These are phyloP conservation scores for Plebejus melissa DNA, from an alignment of 2,888 invertebrate genomes.

Conservation along the genomic window DNA sequence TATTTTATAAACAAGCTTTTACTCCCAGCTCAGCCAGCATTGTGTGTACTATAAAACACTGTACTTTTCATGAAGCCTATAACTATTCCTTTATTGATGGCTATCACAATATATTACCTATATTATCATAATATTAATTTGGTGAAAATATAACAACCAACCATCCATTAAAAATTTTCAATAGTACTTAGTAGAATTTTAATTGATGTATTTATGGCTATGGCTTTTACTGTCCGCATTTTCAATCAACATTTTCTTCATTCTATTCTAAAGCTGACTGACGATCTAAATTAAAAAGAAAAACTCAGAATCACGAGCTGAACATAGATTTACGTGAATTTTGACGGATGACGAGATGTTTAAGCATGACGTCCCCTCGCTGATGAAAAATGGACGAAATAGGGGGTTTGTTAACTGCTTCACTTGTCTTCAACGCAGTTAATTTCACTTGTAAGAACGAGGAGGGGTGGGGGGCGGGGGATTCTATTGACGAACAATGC, in stretches of 20 bases:
- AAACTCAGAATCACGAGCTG: not conserved
- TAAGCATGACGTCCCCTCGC: constrained; percentile 8
- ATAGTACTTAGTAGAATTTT: too few relatives aligned
- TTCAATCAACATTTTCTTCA: not conserved
- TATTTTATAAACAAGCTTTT: not conserved
- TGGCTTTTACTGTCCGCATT: not conserved
- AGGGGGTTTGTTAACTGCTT: constrained; percentile 10
- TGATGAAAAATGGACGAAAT: constrained; percentile 11
- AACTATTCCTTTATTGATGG: too few relatives aligned
- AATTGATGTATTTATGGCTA: too few relatives aligned
- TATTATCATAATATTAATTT: too few relatives aligned
- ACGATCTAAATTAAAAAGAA: not conserved
- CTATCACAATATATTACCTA: too few relatives aligned
- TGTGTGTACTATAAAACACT: too few relatives aligned
- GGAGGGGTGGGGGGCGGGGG: not conserved
- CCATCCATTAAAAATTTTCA: too few relatives aligned
- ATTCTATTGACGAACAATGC: not conserved
- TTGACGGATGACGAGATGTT: constrained; percentile 17
- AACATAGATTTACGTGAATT: constrained; percentile 16
- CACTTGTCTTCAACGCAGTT: constrained; percentile 16
- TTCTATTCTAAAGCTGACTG: not conserved
- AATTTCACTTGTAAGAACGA: not conserved
- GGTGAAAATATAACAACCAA: too few relatives aligned
- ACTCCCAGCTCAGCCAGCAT: not conserved
- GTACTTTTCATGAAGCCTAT: too few relatives aligned